Evolutionary conservation across 2,888 invertebrate species (phyloP).

Genomic region (Mimumesa dahlbomi): DNA sequence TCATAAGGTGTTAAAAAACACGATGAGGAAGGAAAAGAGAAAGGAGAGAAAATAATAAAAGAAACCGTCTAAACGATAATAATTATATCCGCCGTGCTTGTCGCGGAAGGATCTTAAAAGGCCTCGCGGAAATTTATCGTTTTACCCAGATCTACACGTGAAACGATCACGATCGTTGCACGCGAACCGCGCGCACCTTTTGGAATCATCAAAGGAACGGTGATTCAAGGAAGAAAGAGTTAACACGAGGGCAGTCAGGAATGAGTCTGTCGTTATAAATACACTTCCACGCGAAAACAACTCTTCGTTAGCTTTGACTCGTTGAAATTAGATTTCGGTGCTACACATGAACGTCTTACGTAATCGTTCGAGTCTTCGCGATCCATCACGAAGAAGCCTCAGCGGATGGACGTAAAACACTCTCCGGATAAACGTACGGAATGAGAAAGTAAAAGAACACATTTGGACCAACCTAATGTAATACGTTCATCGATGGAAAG

Average conservation of each 20-base stretch:
- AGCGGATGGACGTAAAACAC: background rate
- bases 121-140: too few relatives aligned
- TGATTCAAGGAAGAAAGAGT: constrained; percentile 46
- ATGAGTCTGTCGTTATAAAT: constrained; percentile 56
- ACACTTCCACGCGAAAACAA: constrained; percentile 57
- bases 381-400: too few relatives aligned
- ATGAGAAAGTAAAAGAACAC: too few relatives aligned
- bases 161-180: too few relatives aligned
- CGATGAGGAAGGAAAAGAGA: too few relatives aligned
- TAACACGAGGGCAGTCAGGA: constrained; percentile 20
- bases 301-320: constrained; percentile 60
- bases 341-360: constrained; percentile 40
- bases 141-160: too few relatives aligned
- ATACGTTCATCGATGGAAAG: too few relatives aligned
- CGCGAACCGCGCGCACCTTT: background rate
- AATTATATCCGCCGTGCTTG: background rate
- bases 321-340: constrained; percentile 59
- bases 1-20: background rate
- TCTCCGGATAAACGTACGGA: too few relatives aligned
- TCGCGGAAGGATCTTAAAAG: too few relatives aligned
- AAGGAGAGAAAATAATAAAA: too few relatives aligned
- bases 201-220: constrained; percentile 35
- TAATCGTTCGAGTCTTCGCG: constrained; percentile 44
- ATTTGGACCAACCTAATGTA: too few relatives aligned
- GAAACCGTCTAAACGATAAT: background rate